phyloP scores from a whole-genome alignment of 1,140 invertebrate genomes.

The Frieseomelitta varia region DNA sequence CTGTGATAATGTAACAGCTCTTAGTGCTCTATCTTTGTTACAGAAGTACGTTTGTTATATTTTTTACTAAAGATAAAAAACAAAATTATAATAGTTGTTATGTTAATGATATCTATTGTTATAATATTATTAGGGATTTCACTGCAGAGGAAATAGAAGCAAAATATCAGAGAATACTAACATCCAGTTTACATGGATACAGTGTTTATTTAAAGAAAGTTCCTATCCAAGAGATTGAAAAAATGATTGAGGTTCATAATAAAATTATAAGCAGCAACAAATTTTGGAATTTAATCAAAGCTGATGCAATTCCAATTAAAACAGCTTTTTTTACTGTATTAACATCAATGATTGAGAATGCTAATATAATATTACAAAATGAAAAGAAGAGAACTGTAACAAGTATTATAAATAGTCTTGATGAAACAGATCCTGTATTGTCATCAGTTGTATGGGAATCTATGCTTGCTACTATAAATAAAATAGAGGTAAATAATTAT shows the following conservation, averaged over 20 bases:
- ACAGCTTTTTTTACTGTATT: constrained; percentile 87
- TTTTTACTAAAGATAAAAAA: constrained; percentile 41
- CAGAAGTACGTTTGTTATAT: constrained; percentile 68
- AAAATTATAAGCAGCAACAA: constrained; percentile 84
- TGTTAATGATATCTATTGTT: background rate
- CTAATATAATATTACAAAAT: constrained; percentile 77
- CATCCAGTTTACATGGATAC: constrained; percentile 87
- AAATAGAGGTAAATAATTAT: constrained; percentile 81
- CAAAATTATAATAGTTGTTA: constrained; percentile 15
- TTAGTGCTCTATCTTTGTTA: constrained; percentile 84
- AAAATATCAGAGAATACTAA: constrained; percentile 87
- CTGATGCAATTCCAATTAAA: constrained; percentile 83
- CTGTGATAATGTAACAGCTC: constrained; percentile 86
- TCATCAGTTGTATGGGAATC: constrained; percentile 88
- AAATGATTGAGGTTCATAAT: constrained; percentile 80
- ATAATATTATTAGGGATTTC: constrained; percentile 75
- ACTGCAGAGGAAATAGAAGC: constrained; percentile 88
- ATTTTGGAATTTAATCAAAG: constrained; percentile 89
- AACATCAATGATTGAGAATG: constrained; percentile 84
- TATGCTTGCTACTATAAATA: constrained; percentile 83
- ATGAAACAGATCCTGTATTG: constrained; percentile 87
- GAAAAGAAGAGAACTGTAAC: constrained; percentile 84
- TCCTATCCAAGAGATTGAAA: constrained; percentile 80
- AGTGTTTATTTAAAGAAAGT: constrained; percentile 84
- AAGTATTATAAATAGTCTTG: constrained; percentile 86